Evolutionary conservation across 1,140 invertebrate genomes (phyloP).

Genomic region (Drosophila littoralis): DNA sequence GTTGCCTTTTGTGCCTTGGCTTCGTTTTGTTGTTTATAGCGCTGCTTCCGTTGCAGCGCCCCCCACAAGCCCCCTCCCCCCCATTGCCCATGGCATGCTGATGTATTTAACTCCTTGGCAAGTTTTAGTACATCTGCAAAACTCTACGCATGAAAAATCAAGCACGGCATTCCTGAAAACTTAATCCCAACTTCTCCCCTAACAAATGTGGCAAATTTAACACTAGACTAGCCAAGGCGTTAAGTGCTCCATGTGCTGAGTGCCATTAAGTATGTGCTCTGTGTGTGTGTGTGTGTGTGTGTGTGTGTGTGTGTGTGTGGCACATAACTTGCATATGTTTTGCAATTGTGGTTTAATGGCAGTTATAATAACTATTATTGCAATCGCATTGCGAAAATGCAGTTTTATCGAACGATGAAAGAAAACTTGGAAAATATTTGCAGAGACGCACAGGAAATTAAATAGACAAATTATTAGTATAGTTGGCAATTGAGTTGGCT

Average conservation of each 20-base stretch:
- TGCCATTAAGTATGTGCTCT: slow-evolving; percentile 3
- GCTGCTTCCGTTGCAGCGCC: slow-evolving; percentile 36
- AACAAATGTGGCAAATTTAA: slow-evolving; percentile 38
- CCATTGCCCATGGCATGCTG: slow-evolving; percentile 3
- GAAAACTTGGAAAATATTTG: background rate
- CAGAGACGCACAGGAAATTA: too few species aligned
- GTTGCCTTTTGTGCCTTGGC: slow-evolving; percentile 56
- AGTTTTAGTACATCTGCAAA: slow-evolving; percentile 43
- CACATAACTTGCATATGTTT: background rate
- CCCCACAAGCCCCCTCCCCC: background rate
- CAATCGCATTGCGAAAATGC: slow-evolving; percentile 38
- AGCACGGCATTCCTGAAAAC: slow-evolving; percentile 46
- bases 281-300: slow-evolving; percentile 7
- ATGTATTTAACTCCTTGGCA: slow-evolving; percentile 52
- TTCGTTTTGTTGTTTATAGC: slow-evolving; percentile 46
- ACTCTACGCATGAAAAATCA: slow-evolving; percentile 61
- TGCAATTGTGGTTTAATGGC: slow-evolving; percentile 21
- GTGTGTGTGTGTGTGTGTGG: background rate
- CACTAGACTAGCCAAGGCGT: slow-evolving; percentile 12
- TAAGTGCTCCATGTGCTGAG: slow-evolving; percentile 21
- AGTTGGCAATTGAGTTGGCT: too few species aligned
- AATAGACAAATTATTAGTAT: too few species aligned
- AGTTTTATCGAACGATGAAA: slow-evolving; percentile 1
- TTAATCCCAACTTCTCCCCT: slow-evolving; percentile 33
- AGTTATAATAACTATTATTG: slow-evolving; percentile 41